Base-by-base conservation (phyloP, 1,140 invertebrate species). In the Drosophila bocki region DNA sequence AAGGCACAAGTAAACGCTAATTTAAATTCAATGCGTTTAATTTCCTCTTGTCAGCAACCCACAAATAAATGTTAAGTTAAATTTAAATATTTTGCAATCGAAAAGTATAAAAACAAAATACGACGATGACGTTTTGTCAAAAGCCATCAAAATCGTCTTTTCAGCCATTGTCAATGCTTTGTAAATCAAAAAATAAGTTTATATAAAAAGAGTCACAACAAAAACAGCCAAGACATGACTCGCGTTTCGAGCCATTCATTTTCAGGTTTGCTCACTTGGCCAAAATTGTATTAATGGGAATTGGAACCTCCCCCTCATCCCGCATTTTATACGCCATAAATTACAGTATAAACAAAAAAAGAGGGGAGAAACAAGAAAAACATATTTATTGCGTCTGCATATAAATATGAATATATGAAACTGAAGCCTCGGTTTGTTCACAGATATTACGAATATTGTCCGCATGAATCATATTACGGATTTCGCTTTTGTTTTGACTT, bases 401-500 rank as follows among this genome's bases (percentile, higher is more conserved):
- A 57, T 71, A 50, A 72, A 71, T 69, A 80, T 64, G 39, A 60
- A 78, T 44, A 57, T 78, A 57, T 78, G 63, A 80, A 77, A 71
- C 75, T 76, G 45, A 74, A 67, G 68, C 68, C 69, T 67, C 70
- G 19, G 59, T 68, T 77, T 67, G 60, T 17, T 71, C 63, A 59
- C 60, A 59, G 37, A 78, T 81, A 61, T 76, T 41, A 62, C 72
- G 70, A 75, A 76, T 84, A 84, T 84, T 42, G 60, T 78, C 51
- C n/a, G 76, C 22, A 75, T 87, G 84, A 84, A 64, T 87, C 80
- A 87, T 75, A 75, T 88, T 83, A 79, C 61, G 62, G 69, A 78
- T 88, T 88, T 88, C 64, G 83, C 70, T 82, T 75, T 80, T 88
- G 80, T 87, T 87, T 88, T 84, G 83, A 63, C 84, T 75, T 78